Evolutionary conservation across 2,113 vertebrate species (phyloP), one percentile per base, ranked within the genome.

Genomic region (Zosterops japonicus): DNA sequence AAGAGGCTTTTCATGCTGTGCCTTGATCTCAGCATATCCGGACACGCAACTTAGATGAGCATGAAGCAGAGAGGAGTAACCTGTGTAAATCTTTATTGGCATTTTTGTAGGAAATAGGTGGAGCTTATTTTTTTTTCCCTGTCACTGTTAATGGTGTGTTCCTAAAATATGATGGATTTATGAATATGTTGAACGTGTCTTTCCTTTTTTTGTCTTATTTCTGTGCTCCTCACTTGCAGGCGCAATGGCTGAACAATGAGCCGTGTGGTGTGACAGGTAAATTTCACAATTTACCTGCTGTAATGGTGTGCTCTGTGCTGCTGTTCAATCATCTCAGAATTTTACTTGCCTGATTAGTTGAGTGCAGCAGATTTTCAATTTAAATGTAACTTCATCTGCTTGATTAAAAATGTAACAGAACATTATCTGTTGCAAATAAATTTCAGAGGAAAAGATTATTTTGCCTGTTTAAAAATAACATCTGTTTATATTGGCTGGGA

Each of bases 391-490:
- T 98, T 98, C 97, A 98, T 98, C 98, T 98, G 97, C 96, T 98
- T 98, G 98, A 98, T 98, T 98, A 98, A 98, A 98, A 98, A 98
- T 98, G 98, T 98, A 98, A 97, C 98, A 98, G 97, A 98, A 98
- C 97, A 98, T 98, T 98, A 98, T 98, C 97, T 98, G 96, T 96
- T 97, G 97, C 97, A 98, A 98, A 98, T 98, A 98, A 98, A 98
- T 98, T 98, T 98, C 96, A 97, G 96, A 97, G 96, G 97, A 98
- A 98, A 97, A 96, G 97, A 97, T 97, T 97, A 97, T 98, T 98
- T 97, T 98, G 92, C 96, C 97, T 97, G 94, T 97, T 98, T 98
- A 97, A 97, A 98, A 98, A 98, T 97, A 97, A 98, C 98, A 98
- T 98, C 97, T 98, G 98, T 98, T 98, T 98, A 97, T 97, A 97